phyloP scores from a whole-genome alignment of 1,140 invertebrate genomes.

The Solen grandis region DNA sequence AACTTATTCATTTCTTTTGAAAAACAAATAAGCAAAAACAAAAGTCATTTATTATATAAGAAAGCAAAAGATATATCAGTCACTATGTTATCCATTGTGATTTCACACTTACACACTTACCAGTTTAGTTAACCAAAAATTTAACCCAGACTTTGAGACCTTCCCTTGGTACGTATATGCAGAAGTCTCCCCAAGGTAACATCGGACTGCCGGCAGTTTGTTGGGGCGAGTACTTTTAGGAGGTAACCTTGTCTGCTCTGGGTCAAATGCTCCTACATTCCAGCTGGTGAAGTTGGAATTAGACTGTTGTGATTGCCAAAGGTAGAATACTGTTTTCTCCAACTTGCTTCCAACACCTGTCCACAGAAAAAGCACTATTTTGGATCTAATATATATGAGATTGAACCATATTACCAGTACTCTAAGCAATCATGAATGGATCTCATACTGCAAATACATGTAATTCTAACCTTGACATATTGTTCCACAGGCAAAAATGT shows the following conservation, averaged over 20 bases:
- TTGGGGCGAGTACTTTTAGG: constrained; percentile 35
- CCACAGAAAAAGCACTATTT: neutral
- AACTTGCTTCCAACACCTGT: constrained; percentile 25
- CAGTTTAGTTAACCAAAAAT: constrained; percentile 25
- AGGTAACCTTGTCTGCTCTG: constrained; percentile 17
- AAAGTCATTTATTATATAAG: too few relatives aligned
- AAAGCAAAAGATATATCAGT: too few relatives aligned
- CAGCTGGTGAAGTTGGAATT: constrained; percentile 41
- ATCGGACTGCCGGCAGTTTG: constrained; percentile 32
- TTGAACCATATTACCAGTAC: too few relatives aligned
- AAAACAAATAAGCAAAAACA: too few relatives aligned
- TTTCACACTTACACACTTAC: too few relatives aligned
- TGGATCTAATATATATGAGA: too few relatives aligned
- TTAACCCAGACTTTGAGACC: constrained; percentile 26
- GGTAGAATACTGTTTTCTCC: constrained; percentile 6
- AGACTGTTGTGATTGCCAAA: constrained; percentile 25
- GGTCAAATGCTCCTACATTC: constrained; percentile 31
- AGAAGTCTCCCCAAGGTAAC: constrained; percentile 52
- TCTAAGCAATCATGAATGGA: too few relatives aligned
- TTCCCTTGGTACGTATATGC: constrained; percentile 38
- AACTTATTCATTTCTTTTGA: too few relatives aligned
- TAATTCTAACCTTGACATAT: too few relatives aligned
- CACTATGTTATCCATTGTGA: too few relatives aligned
- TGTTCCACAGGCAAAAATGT: too few relatives aligned
- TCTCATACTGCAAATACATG: too few relatives aligned